These are phyloP conservation scores for Oncorhynchus mykiss DNA, from an alignment of 2,113 vertebrate species.

Conservation along the genomic window DNA sequence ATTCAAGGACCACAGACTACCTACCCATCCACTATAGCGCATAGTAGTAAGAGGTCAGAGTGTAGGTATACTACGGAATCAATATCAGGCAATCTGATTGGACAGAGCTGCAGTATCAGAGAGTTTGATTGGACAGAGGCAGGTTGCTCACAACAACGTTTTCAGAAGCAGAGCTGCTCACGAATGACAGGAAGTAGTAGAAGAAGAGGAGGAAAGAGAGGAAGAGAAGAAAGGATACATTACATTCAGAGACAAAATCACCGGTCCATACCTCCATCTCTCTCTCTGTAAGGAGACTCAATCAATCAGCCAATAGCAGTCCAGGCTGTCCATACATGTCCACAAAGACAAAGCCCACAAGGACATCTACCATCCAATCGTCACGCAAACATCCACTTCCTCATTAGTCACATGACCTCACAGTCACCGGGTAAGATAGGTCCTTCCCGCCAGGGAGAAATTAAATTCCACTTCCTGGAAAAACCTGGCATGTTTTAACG, in stretches of 20 bases:
- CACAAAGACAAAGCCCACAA: neutral
- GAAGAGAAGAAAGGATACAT: constrained; percentile 32
- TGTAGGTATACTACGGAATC: constrained; percentile 12
- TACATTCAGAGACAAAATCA: constrained; percentile 63
- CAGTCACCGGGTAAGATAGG: constrained; percentile 8
- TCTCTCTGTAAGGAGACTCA: neutral
- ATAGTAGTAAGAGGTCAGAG: constrained; percentile 2
- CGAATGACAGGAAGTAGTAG: constrained; percentile 28
- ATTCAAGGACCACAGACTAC: neutral
- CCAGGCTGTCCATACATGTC: neutral
- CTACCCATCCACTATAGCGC: neutral
- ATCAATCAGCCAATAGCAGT: constrained; percentile 28
- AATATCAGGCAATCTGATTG: neutral
- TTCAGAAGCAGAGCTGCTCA: constrained; percentile 11
- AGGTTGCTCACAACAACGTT: constrained; percentile 1
- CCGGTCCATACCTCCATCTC: neutral
- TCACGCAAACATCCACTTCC: neutral
- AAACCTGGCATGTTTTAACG: neutral
- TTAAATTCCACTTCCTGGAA: constrained; percentile 14
- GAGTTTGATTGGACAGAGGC: neutral
- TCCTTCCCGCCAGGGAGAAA: constrained; percentile 9
- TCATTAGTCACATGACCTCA: neutral
- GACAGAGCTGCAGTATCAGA: constrained; percentile 11
- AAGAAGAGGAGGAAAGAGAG: constrained; percentile 12
- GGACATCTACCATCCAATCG: neutral